phyloP scores from a whole-genome alignment of 2,888 invertebrate genomes.

The Helleia helle region DNA sequence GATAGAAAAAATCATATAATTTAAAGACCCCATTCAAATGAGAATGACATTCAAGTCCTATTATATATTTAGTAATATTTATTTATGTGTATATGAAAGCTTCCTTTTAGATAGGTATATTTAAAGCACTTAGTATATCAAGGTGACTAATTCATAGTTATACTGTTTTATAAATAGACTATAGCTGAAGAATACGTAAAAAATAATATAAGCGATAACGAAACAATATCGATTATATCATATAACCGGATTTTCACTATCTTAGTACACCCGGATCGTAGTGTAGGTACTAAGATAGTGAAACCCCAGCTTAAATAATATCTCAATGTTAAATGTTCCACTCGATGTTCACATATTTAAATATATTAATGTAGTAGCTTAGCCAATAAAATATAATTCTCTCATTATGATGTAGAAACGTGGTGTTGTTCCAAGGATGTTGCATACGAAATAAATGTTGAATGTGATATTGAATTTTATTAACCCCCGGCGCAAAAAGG shows the following conservation, averaged over 20 bases:
- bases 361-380: constrained; percentile 8
- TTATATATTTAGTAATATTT: neutral
- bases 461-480: constrained; percentile 27
- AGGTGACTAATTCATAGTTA: neutral
- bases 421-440: constrained; percentile 39
- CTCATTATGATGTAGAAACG: constrained; percentile 5
- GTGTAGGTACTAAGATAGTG: no score
- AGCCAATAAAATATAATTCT: constrained; percentile 11
- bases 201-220: no score
- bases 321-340: neutral
- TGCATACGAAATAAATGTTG: constrained; percentile 48
- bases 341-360: neutral
- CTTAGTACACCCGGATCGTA: no score
- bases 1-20: no score
- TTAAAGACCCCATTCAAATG: no score
- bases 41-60: neutral
- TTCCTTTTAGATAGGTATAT: neutral
- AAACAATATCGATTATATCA: no score
- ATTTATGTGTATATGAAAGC: constrained; percentile 3
- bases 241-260: no score
- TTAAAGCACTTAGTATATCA: neutral
- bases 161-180: neutral
- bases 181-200: no score
- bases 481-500: no score
- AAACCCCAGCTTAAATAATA: neutral